Evolutionary conservation across 2,113 vertebrate genomes (phyloP).

Genomic region (Chaenocephalus aceratus): DNA sequence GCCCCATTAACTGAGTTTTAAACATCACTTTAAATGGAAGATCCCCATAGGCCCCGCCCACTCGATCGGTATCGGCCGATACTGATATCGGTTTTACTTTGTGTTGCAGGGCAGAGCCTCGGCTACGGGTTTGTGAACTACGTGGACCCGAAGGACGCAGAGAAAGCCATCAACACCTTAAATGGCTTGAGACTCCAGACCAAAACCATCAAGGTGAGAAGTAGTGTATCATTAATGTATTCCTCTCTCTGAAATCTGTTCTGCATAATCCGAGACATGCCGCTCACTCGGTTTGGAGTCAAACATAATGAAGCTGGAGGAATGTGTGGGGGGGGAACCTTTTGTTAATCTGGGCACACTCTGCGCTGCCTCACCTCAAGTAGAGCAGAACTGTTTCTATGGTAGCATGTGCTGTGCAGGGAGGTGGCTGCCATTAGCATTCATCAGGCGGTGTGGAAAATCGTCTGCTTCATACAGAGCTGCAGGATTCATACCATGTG

Average conservation of each 20-base stretch:
- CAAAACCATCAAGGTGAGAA: slow-evolving; percentile 98
- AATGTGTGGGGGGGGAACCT: slow-evolving; percentile 60
- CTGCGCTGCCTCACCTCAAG: slow-evolving; percentile 65
- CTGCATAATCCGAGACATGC: slow-evolving; percentile 22
- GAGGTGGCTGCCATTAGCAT: slow-evolving; percentile 78
- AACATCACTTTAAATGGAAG: too few species aligned
- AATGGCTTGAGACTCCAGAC: slow-evolving; percentile 99
- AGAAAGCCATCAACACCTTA: slow-evolving; percentile 98
- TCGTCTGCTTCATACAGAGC: slow-evolving; percentile 70
- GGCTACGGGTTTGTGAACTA: slow-evolving; percentile 99
- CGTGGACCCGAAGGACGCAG: slow-evolving; percentile 96
- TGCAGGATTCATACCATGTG: slow-evolving; percentile 58
- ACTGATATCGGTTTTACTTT: not conserved
- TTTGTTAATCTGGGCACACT: slow-evolving; percentile 80
- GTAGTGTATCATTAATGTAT: not conserved
- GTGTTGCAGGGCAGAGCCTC: slow-evolving; percentile 93
- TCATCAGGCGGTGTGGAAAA: slow-evolving; percentile 74
- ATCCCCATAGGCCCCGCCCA: too few species aligned
- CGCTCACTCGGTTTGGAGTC: not conserved
- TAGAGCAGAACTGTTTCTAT: slow-evolving; percentile 83
- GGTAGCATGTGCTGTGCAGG: slow-evolving; percentile 77
- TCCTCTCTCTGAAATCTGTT: not conserved
- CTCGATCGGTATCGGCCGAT: too few species aligned
- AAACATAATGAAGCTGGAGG: slow-evolving; percentile 62
- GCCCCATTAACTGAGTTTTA: too few species aligned